Conservation (phyloP, 2,888 invertebrate genomes). For the Mayetiola destructor region DNA sequence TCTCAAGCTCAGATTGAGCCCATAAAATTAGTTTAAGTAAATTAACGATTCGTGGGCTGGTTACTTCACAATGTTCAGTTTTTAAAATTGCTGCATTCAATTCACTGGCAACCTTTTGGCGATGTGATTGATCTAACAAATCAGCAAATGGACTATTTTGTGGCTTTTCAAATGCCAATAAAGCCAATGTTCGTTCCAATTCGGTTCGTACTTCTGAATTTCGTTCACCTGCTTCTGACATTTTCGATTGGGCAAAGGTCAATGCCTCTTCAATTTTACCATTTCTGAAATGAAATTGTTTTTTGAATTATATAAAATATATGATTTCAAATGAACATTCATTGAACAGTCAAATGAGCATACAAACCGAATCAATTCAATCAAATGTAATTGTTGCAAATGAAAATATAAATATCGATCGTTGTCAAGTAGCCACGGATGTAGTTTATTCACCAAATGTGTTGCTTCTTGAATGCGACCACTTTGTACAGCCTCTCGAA, state of each 20-base stretch:
- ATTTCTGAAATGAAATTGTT: constrained; percentile 34
- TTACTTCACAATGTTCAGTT: constrained; percentile 81
- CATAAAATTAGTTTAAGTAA: constrained; percentile 84
- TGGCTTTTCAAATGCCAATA: constrained; percentile 94
- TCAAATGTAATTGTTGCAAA: constrained; percentile 46
- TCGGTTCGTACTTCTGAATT: constrained; percentile 55
- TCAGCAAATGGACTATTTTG: constrained; percentile 90
- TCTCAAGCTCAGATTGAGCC: constrained; percentile 91
- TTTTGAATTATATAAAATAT: not conserved
- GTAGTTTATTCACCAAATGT: constrained; percentile 79
- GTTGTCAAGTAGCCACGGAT: constrained; percentile 88
- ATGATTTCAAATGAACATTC: not conserved
- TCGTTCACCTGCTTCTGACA: constrained; percentile 73
- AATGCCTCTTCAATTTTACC: constrained; percentile 72
- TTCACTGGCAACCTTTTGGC: constrained; percentile 95
- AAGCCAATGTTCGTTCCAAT: constrained; percentile 82
- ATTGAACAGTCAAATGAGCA: no score
- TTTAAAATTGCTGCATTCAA: constrained; percentile 94
- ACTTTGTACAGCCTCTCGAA: constrained; percentile 84
- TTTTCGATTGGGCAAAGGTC: constrained; percentile 71
- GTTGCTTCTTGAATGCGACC: constrained; percentile 90
- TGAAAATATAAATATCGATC: constrained; percentile 93
- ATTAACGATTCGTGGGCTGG: constrained; percentile 81
- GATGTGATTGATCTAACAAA: constrained; percentile 78
- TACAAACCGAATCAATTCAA: constrained; percentile 30